A percentile compares a stretch with the other conserved stretches of the same genome.
Conservation (phyloP, 1,140 invertebrate species). For the Lethrus apterus region DNA sequence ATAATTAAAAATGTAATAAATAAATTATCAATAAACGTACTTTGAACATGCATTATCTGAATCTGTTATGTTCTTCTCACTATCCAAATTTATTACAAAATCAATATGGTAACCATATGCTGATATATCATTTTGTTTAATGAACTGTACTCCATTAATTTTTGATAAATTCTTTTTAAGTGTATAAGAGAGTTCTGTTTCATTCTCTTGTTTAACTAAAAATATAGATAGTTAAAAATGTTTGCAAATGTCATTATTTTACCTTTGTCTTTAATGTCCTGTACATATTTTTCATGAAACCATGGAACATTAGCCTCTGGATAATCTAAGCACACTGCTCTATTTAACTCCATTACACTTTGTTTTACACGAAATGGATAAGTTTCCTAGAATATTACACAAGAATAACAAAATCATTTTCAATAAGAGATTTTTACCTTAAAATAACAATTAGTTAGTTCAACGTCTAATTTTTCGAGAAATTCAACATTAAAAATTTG, state of each 20-base stretch:
- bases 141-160: background rate
- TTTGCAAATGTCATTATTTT: no score
- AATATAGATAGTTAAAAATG: no score
- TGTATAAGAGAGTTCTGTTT: background rate
- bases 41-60: conserved; percentile 18
- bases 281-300: conserved; percentile 57
- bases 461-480: conserved; percentile 47
- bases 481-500: conserved; percentile 49
- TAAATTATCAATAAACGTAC: conserved; percentile 28
- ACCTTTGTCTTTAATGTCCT: conserved; percentile 36
- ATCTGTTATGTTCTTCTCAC: conserved; percentile 16
- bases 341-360: conserved; percentile 53
- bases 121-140: conserved; percentile 22
- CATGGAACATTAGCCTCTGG: conserved; percentile 54
- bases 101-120: conserved; percentile 37
- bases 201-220: no score
- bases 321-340: conserved; percentile 54
- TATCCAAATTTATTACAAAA: conserved; percentile 30
- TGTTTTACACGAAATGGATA: conserved; percentile 48
- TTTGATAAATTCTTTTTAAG: background rate
- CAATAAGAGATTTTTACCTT: conserved; percentile 33
- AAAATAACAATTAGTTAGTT: conserved; percentile 45
- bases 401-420: conserved; percentile 4
- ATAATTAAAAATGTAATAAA: conserved; percentile 18
- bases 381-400: conserved; percentile 37